Evolutionary conservation across 2,888 invertebrate species (phyloP), one percentile per base, ranked within the genome.

Genomic region (Ypsolopha sequella): DNA sequence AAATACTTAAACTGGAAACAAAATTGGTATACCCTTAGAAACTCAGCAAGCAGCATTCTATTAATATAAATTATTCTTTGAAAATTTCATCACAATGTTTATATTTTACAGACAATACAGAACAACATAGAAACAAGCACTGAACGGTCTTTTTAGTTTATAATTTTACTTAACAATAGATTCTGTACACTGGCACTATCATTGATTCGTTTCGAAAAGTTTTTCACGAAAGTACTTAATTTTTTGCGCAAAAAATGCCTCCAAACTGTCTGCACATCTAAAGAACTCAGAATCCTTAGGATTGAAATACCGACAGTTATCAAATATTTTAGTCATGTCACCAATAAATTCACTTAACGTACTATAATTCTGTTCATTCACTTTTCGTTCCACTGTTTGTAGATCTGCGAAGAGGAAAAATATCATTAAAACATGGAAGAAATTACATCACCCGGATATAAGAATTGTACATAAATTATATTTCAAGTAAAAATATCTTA

Each of bases 251-350:
- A 99, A 98, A 80, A 94, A 97, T 55, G 95, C 94, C 87, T 99
- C 98, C 57, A 99, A 89, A 51, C 95, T 93, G 76, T 98, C 97
- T 24, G 98, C 98, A 87, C 97, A 97, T 69, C 97, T 94, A 86
- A 95, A 98, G 85, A 98, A 97, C 56, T 96, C 95, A 13, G 98
- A 96, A 76, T 97, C 97, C 70, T 95, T 94, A 54, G 97, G 95
- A 85, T 98, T 98, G 86, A 97, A 98, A 74, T 96, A 96, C 60
- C 98, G 93, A 89, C 99, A 99, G 85, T 99, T 99, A 87, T 99
- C 98, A 82, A 99, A 98, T 72, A 99, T 97, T 85, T 97, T 96
- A 57, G 96, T 97, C 92, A 98, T 96, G 77, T 99, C 99, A 73
- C 96, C 96, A 70, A 98, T 95, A 80, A 98, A 98, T 73, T 99